Percentiles rank a stretch among this genome's conserved stretches.
Conservation (phyloP, 1,140 invertebrate genomes). For the Cotesia glomerata region DNA sequence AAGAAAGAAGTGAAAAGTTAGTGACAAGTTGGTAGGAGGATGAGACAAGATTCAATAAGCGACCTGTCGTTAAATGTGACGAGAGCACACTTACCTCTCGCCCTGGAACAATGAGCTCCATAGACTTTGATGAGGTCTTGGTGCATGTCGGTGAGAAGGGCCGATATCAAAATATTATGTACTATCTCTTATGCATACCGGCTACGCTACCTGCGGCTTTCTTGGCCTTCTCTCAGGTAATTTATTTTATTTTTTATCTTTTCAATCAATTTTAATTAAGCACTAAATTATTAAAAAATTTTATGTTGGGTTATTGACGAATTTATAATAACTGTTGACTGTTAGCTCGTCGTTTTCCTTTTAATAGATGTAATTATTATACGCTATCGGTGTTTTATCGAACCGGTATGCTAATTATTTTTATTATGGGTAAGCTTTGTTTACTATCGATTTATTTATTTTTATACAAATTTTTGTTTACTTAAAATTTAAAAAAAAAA, state of each 20-base stretch:
- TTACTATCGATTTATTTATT: too few species aligned
- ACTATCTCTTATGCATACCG: conserved; percentile 72
- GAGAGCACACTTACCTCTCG: conserved; percentile 25
- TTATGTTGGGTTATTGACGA: too few species aligned
- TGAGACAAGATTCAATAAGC: conserved; percentile 29
- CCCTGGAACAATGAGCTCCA: conserved; percentile 60
- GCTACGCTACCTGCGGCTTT: conserved; percentile 73
- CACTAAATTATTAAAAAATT: too few species aligned
- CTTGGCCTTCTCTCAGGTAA: conserved; percentile 71
- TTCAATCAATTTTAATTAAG: background rate
- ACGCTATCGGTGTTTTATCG: too few species aligned
- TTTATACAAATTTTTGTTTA: too few species aligned
- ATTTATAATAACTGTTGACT: too few species aligned
- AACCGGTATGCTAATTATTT: too few species aligned
- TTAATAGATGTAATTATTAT: too few species aligned
- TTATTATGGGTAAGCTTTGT: too few species aligned
- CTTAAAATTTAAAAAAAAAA: too few species aligned
- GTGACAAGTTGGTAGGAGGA: conserved; percentile 25
- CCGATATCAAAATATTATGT: conserved; percentile 73
- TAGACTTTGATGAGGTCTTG: conserved; percentile 73
- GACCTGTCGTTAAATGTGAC: conserved; percentile 26
- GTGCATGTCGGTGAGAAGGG: conserved; percentile 72
- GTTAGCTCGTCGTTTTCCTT: too few species aligned
- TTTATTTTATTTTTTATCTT: conserved; percentile 10
- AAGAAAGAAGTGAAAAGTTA: conserved; percentile 5